These are phyloP conservation scores for Neomorphus geoffroyi DNA, from an alignment of 2,797 vertebrate genomes.

Conservation along the genomic window DNA sequence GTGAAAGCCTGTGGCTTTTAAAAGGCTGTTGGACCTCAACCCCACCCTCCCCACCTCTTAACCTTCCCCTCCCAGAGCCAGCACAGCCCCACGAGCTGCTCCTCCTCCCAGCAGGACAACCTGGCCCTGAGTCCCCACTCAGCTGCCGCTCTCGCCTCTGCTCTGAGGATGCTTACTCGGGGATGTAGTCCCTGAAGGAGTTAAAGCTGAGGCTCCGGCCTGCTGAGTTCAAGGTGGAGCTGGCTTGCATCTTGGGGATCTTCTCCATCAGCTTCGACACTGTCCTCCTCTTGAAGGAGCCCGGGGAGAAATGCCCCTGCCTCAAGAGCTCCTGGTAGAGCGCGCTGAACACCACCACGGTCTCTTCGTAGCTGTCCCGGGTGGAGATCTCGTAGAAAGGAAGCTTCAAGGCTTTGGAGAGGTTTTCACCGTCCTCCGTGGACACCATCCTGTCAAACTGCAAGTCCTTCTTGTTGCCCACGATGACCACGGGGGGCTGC, in stretches of 20 bases:
- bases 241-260: conserved; percentile 80
- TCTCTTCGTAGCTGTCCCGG: conserved; percentile 80
- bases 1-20: background rate
- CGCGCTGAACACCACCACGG: conserved; percentile 71
- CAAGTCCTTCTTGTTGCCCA: conserved; percentile 83
- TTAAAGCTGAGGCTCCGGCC: conserved; percentile 81
- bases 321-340: conserved; percentile 75
- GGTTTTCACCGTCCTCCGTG: conserved; percentile 71
- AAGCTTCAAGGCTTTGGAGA: conserved; percentile 76
- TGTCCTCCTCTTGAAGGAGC: conserved; percentile 74
- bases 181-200: conserved; percentile 80
- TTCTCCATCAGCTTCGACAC: conserved; percentile 82
- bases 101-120: background rate
- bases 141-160: background rate
- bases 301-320: conserved; percentile 74
- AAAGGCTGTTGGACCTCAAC: background rate
- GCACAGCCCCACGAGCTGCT: background rate
- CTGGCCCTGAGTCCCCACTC: background rate
- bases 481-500: conserved; percentile 74
- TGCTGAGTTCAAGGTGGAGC: conserved; percentile 58
- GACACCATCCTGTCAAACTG: conserved; percentile 83
- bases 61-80: background rate
- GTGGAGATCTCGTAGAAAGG: conserved; percentile 80
- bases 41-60: background rate
- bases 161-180: conserved; percentile 58